phyloP scores from a whole-genome alignment of 2,113 vertebrate species.

The Thomomys bottae region DNA sequence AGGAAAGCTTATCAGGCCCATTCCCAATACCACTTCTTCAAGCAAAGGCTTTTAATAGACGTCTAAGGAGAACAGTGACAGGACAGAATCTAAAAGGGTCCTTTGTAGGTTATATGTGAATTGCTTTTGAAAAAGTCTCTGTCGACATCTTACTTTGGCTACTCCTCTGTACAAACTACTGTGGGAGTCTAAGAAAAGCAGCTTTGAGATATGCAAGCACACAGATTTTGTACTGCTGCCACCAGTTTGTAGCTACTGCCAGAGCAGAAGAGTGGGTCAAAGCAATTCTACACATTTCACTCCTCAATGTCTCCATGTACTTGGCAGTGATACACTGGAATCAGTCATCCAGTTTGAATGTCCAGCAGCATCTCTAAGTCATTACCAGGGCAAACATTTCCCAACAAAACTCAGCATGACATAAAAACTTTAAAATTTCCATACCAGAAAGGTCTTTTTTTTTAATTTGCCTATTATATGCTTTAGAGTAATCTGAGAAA shows the following conservation, averaged over 20 bases:
- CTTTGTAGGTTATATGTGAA: constrained; percentile 76
- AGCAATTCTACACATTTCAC: constrained; percentile 26
- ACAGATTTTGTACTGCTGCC: constrained; percentile 62
- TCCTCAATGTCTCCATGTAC: constrained; percentile 44
- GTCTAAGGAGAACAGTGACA: background rate
- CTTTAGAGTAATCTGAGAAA: constrained; percentile 39
- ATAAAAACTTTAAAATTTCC: constrained; percentile 43
- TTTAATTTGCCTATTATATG: constrained; percentile 22
- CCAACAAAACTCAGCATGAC: constrained; percentile 30
- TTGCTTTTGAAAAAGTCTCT: constrained; percentile 74
- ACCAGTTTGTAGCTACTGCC: constrained; percentile 55
- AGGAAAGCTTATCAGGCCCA: constrained; percentile 18
- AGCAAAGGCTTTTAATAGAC: constrained; percentile 48
- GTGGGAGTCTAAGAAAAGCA: constrained; percentile 75
- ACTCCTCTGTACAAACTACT: constrained; percentile 73
- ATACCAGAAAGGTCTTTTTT: constrained; percentile 23
- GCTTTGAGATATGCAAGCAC: constrained; percentile 73
- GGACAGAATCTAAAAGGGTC: constrained; percentile 61
- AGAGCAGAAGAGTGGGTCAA: constrained; percentile 62
- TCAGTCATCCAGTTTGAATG: constrained; percentile 63
- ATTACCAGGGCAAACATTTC: constrained; percentile 45
- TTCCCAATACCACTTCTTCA: background rate
- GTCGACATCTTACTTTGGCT: constrained; percentile 72
- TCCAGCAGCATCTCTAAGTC: constrained; percentile 39
- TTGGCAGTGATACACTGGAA: constrained; percentile 70